These are phyloP conservation scores for Dryadula phaetusa DNA, from an alignment of 2,888 invertebrate species.

Conservation along the genomic window DNA sequence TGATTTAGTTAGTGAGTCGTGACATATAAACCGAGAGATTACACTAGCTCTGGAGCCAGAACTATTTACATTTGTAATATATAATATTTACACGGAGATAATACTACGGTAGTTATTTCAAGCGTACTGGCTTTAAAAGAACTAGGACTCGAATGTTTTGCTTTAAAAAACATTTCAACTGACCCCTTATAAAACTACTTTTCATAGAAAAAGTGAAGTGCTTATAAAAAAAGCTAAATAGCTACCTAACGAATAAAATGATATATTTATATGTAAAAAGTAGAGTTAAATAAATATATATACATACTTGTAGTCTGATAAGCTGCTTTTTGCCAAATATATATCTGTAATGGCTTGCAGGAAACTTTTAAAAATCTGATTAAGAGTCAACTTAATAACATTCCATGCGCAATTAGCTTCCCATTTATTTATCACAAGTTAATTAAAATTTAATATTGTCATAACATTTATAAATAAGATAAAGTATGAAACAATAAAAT, in stretches of 20 bases:
- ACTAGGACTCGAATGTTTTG: slow-evolving; percentile 13
- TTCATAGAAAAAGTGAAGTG: neutral
- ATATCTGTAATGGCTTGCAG: too few relatives aligned
- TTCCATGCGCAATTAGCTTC: too few relatives aligned
- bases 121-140: slow-evolving; percentile 42
- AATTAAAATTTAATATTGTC: too few relatives aligned
- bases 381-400: too few relatives aligned
- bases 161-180: slow-evolving; percentile 7
- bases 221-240: neutral
- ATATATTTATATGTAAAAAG: neutral
- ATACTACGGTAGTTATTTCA: slow-evolving; percentile 22
- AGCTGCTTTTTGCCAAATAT: too few relatives aligned
- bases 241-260: neutral
- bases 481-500: too few relatives aligned
- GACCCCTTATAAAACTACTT: neutral
- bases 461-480: too few relatives aligned
- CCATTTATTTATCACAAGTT: too few relatives aligned
- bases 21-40: slow-evolving; percentile 29
- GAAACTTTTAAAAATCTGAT: too few relatives aligned
- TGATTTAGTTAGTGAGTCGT: slow-evolving; percentile 19
- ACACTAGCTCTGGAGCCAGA: slow-evolving; percentile 14
- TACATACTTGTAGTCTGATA: too few relatives aligned
- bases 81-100: slow-evolving; percentile 48
- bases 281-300: neutral
- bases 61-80: neutral